Evolutionary conservation across 2,113 vertebrate species (phyloP).

Genomic region (Leucosticte australis): DNA sequence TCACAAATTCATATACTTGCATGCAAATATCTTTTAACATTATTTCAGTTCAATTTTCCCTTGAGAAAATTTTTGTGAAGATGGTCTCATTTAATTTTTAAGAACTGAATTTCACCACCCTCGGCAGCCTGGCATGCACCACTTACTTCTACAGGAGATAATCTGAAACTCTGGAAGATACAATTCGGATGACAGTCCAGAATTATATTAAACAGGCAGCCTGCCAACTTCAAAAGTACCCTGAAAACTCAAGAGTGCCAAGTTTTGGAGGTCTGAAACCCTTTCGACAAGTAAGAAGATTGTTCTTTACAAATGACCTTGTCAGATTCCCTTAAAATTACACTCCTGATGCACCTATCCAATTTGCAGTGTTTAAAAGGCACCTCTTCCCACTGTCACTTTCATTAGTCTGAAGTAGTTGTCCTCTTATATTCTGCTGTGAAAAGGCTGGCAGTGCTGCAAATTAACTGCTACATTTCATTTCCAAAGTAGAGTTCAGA

Average conservation of each 20-base stretch:
- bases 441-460: background rate
- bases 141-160: background rate
- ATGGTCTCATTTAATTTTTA: background rate
- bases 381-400: conserved; percentile 27
- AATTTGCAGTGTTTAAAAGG: conserved; percentile 28
- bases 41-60: background rate
- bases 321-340: conserved; percentile 57
- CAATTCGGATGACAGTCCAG: background rate
- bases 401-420: conserved; percentile 34
- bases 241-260: background rate
- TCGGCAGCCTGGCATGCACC: accelerated
- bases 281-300: background rate
- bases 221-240: background rate
- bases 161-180: background rate
- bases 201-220: background rate
- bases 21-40: background rate
- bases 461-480: conserved; percentile 49
- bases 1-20: background rate
- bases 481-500: conserved; percentile 10
- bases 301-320: conserved; percentile 18
- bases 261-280: background rate
- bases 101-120: background rate
- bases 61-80: background rate
- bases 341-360: conserved; percentile 2
- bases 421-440: background rate